Percentiles rank a stretch among this genome's conserved stretches.
phyloP scores from a whole-genome alignment of 23 tunicate species.

The Ciona savignyi region DNA sequence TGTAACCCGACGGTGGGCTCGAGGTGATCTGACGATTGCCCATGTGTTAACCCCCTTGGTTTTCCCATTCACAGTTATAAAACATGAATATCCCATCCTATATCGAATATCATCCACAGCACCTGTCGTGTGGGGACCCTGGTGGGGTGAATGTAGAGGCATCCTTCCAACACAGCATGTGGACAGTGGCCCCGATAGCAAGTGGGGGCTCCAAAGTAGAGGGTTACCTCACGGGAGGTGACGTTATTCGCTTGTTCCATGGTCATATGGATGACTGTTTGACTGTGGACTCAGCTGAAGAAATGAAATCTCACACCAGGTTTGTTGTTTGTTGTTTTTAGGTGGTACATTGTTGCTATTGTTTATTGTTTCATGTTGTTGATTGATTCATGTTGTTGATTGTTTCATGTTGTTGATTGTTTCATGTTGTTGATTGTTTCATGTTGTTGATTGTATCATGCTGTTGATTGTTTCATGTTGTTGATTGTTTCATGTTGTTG shows the following conservation, averaged over 20 bases:
- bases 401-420: no score
- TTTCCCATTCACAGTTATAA: no score
- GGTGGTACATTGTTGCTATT: not conserved
- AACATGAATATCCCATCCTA: not conserved
- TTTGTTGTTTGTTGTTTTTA: not conserved
- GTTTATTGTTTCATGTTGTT: not conserved
- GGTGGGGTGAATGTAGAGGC: conserved; percentile 62
- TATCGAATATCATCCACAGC: conserved; percentile 26
- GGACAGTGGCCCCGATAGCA: conserved; percentile 90
- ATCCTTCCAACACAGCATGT: conserved; percentile 88
- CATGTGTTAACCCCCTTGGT: no score
- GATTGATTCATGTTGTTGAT: no score
- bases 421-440: no score
- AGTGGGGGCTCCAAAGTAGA: conserved; percentile 58
- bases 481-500: no score
- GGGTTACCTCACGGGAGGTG: conserved; percentile 78
- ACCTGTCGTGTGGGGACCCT: conserved; percentile 29
- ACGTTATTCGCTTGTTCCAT: conserved; percentile 68
- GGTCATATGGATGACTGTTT: conserved; percentile 96
- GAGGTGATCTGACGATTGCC: conserved; percentile 68
- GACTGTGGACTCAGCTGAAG: conserved; percentile 33
- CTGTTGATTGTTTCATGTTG: no score
- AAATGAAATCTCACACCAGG: conserved; percentile 11
- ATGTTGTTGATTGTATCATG: no score
- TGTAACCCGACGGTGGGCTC: conserved; percentile 26